A percentile compares a stretch with the other conserved stretches of the same genome.
Conservation (phyloP, 2,797 vertebrate species). For the Sebastes trivittatus region DNA sequence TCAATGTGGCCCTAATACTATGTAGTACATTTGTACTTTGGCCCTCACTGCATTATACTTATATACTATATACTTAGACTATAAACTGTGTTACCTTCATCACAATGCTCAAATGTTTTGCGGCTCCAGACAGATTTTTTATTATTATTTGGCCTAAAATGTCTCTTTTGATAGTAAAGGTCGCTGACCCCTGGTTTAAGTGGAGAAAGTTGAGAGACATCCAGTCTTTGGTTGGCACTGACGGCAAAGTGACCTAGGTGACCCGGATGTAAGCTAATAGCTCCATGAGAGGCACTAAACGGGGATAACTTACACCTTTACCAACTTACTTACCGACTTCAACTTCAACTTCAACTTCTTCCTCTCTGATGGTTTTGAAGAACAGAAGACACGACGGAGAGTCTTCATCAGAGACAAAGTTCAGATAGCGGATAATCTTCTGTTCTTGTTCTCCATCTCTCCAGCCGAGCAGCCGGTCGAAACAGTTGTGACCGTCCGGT, state of each 20-base stretch:
- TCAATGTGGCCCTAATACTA: no score
- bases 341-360: slow-evolving; percentile 77
- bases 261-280: background rate
- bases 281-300: background rate
- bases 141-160: no score
- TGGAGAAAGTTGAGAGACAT: no score
- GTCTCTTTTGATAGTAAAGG: no score
- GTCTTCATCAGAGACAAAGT: slow-evolving; percentile 66
- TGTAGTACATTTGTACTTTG: accelerated
- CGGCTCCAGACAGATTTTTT: no score
- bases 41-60: no score
- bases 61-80: no score
- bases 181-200: no score
- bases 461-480: slow-evolving; percentile 87
- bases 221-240: no score
- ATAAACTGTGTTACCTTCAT: no score
- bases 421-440: slow-evolving; percentile 80
- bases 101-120: no score
- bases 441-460: slow-evolving; percentile 77
- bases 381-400: slow-evolving; percentile 77
- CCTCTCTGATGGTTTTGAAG: slow-evolving; percentile 75
- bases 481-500: slow-evolving; percentile 58
- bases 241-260: background rate
- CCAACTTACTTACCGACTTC: slow-evolving; percentile 82
- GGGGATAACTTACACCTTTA: background rate